Evolutionary conservation across 2,797 vertebrate genomes (phyloP), one percentile per base, ranked within the genome.

Genomic region (Crocodylus rhombifer): DNA sequence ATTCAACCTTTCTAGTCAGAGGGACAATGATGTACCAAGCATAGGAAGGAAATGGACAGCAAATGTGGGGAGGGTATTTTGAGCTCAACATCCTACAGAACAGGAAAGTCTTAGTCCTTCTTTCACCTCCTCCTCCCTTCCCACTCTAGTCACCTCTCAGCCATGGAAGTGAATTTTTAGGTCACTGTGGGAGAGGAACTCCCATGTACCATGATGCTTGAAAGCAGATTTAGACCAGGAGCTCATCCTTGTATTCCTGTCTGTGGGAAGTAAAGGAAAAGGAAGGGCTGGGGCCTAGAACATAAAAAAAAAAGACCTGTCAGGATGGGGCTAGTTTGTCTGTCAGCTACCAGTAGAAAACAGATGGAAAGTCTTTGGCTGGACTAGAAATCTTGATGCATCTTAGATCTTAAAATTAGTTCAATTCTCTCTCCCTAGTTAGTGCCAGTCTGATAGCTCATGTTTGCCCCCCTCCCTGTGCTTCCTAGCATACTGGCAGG

Each of bases 1-100:
- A 95, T 81, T 79, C 94, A 96, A 57, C 67, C 60, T 77, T 71
- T 62, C 12, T 25, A 25, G 17, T 92, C 75, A 87, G 87, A 77
- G 86, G 87, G 81, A 73, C 86, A 67, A 91, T 93, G 96, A 96
- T 74, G 51, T 95, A 94, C 93, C 91, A 90, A 85, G 55, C 0
- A 36, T 20, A 76, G 56, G 57, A 75, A 76, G 82, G 67, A 91
- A 94, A 26, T 77, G 80, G 86, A 67, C 69, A 61, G 88, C 74
- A 95, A 91, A 82, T 0, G 3, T 60, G 89, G 77, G 77, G 79
- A 21, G 33, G 21, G 36, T 42, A 42, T 42, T 42, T 42, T 42
- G 42, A 76, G 56, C 4, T 14, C 6, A 10, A 36, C 36, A 20
- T 71, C 36, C 36, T 36, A 11, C 7, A 25, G 23, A 14, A 23